Conservation (phyloP, 2,888 invertebrate genomes). For the Phengaris arion region DNA sequence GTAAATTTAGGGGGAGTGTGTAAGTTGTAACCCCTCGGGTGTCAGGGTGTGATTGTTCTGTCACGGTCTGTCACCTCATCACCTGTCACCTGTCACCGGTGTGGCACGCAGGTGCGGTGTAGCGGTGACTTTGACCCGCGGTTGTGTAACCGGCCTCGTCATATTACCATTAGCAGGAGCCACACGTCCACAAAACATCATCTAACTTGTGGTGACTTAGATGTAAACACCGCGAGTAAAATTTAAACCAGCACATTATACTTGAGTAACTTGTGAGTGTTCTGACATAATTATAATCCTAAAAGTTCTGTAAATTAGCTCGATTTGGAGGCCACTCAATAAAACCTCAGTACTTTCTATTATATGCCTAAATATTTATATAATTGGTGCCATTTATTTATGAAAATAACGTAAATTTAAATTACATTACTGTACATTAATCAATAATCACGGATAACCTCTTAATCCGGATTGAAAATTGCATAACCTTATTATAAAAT, state of each 20-base stretch:
- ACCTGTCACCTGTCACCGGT: neutral
- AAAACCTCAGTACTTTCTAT: no score
- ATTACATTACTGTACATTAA: no score
- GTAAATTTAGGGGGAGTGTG: neutral
- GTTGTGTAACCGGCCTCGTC: neutral
- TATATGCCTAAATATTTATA: no score
- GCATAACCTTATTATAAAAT: neutral
- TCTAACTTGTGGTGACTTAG: neutral
- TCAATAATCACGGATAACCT: no score
- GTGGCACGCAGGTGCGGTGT: neutral
- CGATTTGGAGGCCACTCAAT: no score
- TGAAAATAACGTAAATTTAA: no score
- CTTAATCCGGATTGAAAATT: neutral
- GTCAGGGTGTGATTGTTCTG: neutral
- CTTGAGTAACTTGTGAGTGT: no score
- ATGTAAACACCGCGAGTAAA: neutral
- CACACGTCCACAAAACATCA: neutral
- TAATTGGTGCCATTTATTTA: no score
- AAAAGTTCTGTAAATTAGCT: no score
- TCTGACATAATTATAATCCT: no score
- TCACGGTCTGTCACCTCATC: slow-evolving; percentile 8
- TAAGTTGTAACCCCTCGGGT: neutral
- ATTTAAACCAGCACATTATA: no score
- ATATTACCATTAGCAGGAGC: neutral
- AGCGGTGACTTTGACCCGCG: neutral